Evolutionary conservation across 53 echinoderm and acorn worm species (phyloP).

Genomic region (Arbacia lixula): DNA sequence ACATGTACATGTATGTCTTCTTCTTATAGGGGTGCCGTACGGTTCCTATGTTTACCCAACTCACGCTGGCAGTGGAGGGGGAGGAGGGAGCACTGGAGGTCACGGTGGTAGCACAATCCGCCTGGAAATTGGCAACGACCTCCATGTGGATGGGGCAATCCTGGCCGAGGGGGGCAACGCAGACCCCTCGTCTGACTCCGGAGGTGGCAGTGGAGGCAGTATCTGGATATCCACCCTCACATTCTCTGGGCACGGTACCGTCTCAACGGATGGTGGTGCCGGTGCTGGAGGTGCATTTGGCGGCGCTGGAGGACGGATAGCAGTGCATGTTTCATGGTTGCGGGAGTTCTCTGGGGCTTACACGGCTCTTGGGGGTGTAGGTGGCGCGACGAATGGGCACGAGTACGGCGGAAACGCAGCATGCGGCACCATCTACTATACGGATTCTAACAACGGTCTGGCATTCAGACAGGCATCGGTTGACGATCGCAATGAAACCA

Average conservation of each 20-base stretch:
- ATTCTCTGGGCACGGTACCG: conserved; percentile 84
- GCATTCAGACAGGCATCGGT: conserved; percentile 70
- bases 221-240: conserved; percentile 76
- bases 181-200: conserved; percentile 53
- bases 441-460: conserved; percentile 86
- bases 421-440: conserved; percentile 89
- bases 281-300: conserved; percentile 75
- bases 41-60: conserved; percentile 82
- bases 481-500: conserved; percentile 56
- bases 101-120: conserved; percentile 77
- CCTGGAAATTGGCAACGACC: conserved; percentile 71
- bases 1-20: no score
- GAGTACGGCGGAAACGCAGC: conserved; percentile 69
- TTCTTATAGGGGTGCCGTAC: conserved; percentile 67
- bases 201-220: conserved; percentile 95
- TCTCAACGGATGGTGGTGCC: conserved; percentile 75
- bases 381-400: conserved; percentile 17
- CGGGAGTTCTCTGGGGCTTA: conserved; percentile 80
- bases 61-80: conserved; percentile 88
- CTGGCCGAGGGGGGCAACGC: conserved; percentile 73
- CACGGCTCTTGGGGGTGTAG: conserved; percentile 70
- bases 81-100: conserved; percentile 78
- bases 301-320: conserved; percentile 88
- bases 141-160: conserved; percentile 83
- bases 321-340: conserved; percentile 88